Percentiles rank a stretch among this genome's conserved stretches.
Conservation (phyloP, 2,113 vertebrate genomes). For the Triplophysa tibetana region DNA sequence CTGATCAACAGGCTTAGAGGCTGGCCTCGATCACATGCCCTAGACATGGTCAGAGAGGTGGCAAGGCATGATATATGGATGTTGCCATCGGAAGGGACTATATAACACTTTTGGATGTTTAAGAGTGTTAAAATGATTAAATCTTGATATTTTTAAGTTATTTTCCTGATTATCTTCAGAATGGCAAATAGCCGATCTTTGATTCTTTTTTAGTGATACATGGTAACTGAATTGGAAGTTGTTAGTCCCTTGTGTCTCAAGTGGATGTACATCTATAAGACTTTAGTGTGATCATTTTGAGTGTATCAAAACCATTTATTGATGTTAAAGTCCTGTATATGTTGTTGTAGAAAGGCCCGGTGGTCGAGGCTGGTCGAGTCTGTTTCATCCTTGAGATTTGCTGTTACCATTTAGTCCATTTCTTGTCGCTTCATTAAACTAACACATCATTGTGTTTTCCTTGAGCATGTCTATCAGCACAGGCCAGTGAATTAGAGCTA, state of each 20-base stretch:
- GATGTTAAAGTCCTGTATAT: background rate
- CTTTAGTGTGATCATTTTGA: background rate
- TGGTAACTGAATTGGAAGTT: background rate
- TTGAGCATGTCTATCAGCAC: background rate
- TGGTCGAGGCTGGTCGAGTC: constrained; percentile 74
- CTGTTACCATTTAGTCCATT: constrained; percentile 15
- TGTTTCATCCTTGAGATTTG: constrained; percentile 62
- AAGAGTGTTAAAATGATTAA: background rate
- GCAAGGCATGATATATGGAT: constrained; percentile 26
- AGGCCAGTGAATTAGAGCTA: background rate
- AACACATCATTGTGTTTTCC: constrained; percentile 14
- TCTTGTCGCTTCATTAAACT: constrained; percentile 18
- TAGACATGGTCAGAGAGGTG: constrained; percentile 51
- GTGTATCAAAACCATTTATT: background rate
- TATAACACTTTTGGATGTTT: background rate
- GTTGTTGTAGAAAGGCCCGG: constrained; percentile 41
- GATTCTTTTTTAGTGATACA: background rate
- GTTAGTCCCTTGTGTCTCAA: background rate
- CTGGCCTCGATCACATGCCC: constrained; percentile 70
- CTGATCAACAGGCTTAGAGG: constrained; percentile 67
- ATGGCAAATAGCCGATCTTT: background rate
- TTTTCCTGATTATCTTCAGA: background rate
- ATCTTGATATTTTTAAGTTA: too few relatives aligned
- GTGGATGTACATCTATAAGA: background rate
- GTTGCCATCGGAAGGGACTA: background rate